Evolutionary conservation across 2,113 vertebrate genomes (phyloP), one percentile per base, ranked within the genome.

Genomic region (Glaucidium brasilianum): DNA sequence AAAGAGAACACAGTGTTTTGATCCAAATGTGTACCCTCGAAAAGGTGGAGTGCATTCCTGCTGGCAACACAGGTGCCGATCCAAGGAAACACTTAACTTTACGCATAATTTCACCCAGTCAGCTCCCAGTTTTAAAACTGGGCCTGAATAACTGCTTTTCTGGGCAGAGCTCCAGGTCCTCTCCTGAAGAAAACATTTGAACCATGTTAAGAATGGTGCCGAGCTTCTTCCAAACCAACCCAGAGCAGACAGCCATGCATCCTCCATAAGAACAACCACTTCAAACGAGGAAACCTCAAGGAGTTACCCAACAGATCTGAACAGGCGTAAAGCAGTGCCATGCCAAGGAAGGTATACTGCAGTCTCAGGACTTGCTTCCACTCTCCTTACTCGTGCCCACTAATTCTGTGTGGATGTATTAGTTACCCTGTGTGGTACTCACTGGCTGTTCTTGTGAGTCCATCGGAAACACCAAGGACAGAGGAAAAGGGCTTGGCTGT

Each of bases 251-350:
- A 72, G 19, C 18, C 22, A 5, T 13, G 17, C 35, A 17, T 35
- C 14, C 12, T 47, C 12, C 21, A 5, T 22, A 15, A 32, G 16
- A 39, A 56, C 3, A 72, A 32, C 22, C 9, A 1, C 5, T 60
- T 60, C 23, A 68, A 67, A 21, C 26, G 45, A 53, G 45, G 19
- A 92, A 82, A 35, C 14, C 34, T 37, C 23, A 71, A 66, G 47
- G 56, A 79, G 30, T 16, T n/a, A 37, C 53, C 32, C 32, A 32
- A 17, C 18, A 62, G 56, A 45, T 66, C 25, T 82, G 47, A 73
- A 34, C 0, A 1, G 9, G 2, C 2, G 1, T 16, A 41, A 49
- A 26, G 35, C 37, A 0, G 0, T 41, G 35, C 47, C 3, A 0
- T 47, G 52, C 20, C 35, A 34, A 4, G 26, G 29, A 64, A 64